These are phyloP conservation scores for Notarius lentiginosus DNA, from an alignment of 2,113 vertebrate species.

Conservation along the genomic window DNA sequence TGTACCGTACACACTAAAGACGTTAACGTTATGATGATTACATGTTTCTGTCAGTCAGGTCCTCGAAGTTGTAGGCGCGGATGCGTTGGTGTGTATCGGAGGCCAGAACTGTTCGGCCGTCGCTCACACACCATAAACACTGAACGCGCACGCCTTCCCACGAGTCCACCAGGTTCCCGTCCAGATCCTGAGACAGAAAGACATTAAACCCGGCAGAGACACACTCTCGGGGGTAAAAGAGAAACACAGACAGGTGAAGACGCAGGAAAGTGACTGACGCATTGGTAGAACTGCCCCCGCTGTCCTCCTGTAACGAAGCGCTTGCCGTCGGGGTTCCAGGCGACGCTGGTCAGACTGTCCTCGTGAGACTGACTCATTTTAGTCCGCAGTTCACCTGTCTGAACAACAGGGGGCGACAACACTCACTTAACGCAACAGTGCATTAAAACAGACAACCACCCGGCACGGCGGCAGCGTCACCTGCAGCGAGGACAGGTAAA, in stretches of 20 bases:
- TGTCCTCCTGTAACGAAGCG: slow-evolving; percentile 97
- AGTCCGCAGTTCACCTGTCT: slow-evolving; percentile 97
- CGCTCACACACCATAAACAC: slow-evolving; percentile 95
- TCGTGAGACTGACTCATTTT: slow-evolving; percentile 99
- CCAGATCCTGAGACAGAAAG: slow-evolving; percentile 81
- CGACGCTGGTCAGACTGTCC: slow-evolving; percentile 97
- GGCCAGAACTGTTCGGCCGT: slow-evolving; percentile 94
- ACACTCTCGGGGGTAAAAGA: not conserved
- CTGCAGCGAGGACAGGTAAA: not conserved
- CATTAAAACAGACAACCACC: not conserved
- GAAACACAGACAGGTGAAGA: not conserved
- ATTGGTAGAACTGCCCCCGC: slow-evolving; percentile 98
- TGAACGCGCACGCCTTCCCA: slow-evolving; percentile 99
- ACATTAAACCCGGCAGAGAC: not conserved
- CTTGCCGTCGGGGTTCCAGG: slow-evolving; percentile 98
- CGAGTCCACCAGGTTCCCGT: slow-evolving; percentile 96
- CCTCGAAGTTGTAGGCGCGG: slow-evolving; percentile 98
- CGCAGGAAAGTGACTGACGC: slow-evolving; percentile 77
- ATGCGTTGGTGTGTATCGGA: slow-evolving; percentile 98
- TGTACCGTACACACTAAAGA: not conserved
- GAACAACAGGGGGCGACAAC: slow-evolving; percentile 49
- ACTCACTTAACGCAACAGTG: not conserved
- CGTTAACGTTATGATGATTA: slow-evolving; percentile 53
- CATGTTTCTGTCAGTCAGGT: slow-evolving; percentile 99
- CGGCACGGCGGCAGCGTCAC: too few relatives aligned